Base-by-base conservation (phyloP, 2,113 vertebrate genomes). In the Poeciliopsis occidentalis region DNA sequence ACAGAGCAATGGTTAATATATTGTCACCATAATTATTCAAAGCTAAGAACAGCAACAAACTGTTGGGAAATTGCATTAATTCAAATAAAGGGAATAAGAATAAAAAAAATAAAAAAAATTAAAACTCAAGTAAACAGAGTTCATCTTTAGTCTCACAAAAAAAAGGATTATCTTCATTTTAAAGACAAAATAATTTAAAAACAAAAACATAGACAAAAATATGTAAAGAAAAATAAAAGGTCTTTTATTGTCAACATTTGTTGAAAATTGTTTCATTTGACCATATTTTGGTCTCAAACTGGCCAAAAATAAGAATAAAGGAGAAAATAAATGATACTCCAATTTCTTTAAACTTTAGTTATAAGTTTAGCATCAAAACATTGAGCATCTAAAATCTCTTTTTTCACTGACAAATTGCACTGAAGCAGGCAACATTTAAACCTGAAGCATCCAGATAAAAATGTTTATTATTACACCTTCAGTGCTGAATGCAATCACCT, bases 401-500 rank as follows among this genome's bases (percentile, higher is more conserved):
- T 19, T 4, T 47, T 47, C 17, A 1, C 44, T 19, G 4, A 19
- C 15, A 47, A 47, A 19, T 6, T 47, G 44, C 39, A 51, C 15
- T 51, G 19, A 51, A 51, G 15, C 19, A 22, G 15, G 47, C 51
- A 54, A 54, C 17, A 57, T 57, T 57, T 24, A 57, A 1, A 68
- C 71, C 30, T 47, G 71, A 30, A 71, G 64, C 60, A 76, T 80
- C 69, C n/a, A 63, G 6, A 19, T 22, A 73, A 60, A 66, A 85
- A 82, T 84, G 75, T 78, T 86, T 79, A 39, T 76, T 75, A 73
- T 85, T 83, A 79, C 85, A 88, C 77, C 17, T 47, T 60, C 69
- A 82, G 64, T 67, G 84, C 75, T 87, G 85, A 79, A 77, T 66
- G 73, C 31, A 74, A 57, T 60, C 65, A 85, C 84, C 86, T 90